Base-by-base conservation (phyloP, 2,113 vertebrate species). In the Pterophyllum scalare region DNA sequence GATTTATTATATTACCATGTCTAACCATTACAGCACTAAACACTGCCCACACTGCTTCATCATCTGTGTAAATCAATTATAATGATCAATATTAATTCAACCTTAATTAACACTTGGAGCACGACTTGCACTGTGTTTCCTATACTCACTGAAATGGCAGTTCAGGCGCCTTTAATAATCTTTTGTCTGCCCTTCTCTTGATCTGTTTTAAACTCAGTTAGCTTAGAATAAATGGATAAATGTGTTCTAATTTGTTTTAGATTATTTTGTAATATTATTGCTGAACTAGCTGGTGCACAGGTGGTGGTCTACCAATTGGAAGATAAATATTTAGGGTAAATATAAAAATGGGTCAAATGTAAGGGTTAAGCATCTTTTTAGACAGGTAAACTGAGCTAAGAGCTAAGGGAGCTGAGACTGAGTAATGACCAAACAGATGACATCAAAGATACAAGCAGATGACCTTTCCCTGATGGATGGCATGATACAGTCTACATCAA, bases 391-490 rank as follows among this genome's bases (percentile, higher is more conserved):
- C 43, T 52, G 65, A 72, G 11, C 26, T 52, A 72, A 72, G 65
- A 31, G 43, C 43, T 52, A 19, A 15, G 58, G 61, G 81, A 84
- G 52, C 81, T 72, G 74, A 77, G 72, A 14, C 0, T 70, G 65
- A 49, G 43, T 46, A 72, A 38, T 35, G 58, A 59, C 81, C 33
- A 62, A 77, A 49, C 40, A 60, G 60, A 57, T 59, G 43, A 49
- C 28, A 77, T 80, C 40, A 17, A 80, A 79, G 59, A 38, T 20
- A 40, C n/a, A 58, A 64, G 59, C 59, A 75, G 79, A 38, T 17
- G 79, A 77, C 54, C 54, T 77, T 40, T 35, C 58, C 46, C 72
- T 31, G 58, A 20, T 33, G 61, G 62, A 77, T 31, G 60, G 58
- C 75, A 20, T 28, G 58, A 52, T n/a, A 57, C 43, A 22, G 56